Base-by-base conservation (phyloP, 1,140 invertebrate species). In the Zaprionus ghesquierei region DNA sequence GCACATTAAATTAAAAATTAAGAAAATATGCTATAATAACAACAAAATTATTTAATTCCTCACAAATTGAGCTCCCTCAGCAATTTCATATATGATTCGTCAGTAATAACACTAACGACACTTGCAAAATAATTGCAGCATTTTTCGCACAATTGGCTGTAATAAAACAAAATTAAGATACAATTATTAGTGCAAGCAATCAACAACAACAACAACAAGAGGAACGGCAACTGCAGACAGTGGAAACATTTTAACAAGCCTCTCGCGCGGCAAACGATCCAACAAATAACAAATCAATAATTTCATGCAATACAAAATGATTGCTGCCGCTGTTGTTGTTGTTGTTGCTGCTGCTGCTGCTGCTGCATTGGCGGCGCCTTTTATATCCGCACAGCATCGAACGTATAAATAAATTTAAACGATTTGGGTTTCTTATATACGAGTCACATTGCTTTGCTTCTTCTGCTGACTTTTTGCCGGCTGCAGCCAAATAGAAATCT, bases 271-370 rank as follows among this genome's bases (percentile, higher is more conserved):
- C 70, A 77, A 69, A 58, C 64, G 53, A 62, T 62, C 62, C 76
- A 59, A 61, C 77, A 77, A 80, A 78, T 80, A 80, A 80, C 75
- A 80, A 79, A 81, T 81, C 74, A 81, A 81, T 81, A 81, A 81
- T 77, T 81, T 79, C 69, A 73, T 81, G 79, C 77, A 79, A 77
- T 61, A 64, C 77, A 65, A 80, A 77, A 63, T 79, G 73, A 81
- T 81, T 75, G 75, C 70, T 63, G 59, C 13, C 20, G 23, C 15
- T 31, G 25, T n/a, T 22, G 44, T 35, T 69, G 58, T n/a, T 61
- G 69, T 29, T 72, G 69, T 25, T 65, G 62, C 5, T 72, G 61
- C 1, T 65, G 27, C 3, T 70, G 68, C 4, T 55, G 65, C 18
- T 59, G 41, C 29, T 78, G 51, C 69, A 77, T 31, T 49, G 79